These are phyloP conservation scores for Capromys pilorides DNA, from an alignment of 2,797 vertebrate genomes.

Conservation along the genomic window DNA sequence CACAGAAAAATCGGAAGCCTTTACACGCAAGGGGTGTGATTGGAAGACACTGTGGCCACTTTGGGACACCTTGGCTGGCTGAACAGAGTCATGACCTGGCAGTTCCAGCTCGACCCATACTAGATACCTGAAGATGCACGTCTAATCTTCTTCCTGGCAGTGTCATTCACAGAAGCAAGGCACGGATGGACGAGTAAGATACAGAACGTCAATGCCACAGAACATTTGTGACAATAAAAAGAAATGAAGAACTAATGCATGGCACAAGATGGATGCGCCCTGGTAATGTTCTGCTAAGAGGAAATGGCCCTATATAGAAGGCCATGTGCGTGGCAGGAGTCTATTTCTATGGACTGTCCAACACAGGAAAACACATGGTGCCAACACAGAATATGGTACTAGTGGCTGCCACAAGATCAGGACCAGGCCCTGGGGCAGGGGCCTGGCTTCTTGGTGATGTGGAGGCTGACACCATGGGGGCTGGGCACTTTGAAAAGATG, in stretches of 20 bases:
- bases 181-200: no score
- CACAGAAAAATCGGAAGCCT: not conserved
- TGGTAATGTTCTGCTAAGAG: not conserved
- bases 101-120: not conserved
- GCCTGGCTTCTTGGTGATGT: not conserved
- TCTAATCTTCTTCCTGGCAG: not conserved
- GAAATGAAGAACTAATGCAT: not conserved
- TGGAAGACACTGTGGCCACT: not conserved
- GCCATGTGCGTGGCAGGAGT: not conserved
- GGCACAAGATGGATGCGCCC: not conserved
- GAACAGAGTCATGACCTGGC: not conserved
- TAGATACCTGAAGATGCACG: not conserved
- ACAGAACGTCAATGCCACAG: not conserved
- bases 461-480: not conserved
- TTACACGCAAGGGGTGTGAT: not conserved
- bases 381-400: not conserved
- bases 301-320: not conserved
- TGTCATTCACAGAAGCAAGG: not conserved
- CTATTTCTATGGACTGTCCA: not conserved
- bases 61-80: not conserved
- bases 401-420: fast-evolving
- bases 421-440: not conserved
- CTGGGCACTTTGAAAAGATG: not conserved
- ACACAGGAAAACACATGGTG: not conserved
- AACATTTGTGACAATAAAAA: not conserved